These are phyloP conservation scores for Pycnomerus fuliginosus DNA, from an alignment of 2,888 invertebrate genomes.

Conservation along the genomic window DNA sequence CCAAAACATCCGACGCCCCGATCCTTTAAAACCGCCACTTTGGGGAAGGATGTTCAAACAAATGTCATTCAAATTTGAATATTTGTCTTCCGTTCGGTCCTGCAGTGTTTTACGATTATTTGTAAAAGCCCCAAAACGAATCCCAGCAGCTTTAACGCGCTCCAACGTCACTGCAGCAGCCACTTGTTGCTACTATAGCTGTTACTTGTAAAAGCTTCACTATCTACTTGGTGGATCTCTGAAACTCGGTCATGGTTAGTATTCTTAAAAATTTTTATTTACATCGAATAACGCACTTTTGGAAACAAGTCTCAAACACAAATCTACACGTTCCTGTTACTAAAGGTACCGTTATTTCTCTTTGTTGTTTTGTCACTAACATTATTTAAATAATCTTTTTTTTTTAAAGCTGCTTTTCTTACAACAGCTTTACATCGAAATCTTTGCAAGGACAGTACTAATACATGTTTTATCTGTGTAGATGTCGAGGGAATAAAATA, in stretches of 20 bases:
- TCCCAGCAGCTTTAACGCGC: conserved; percentile 28
- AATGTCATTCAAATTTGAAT: conserved; percentile 43
- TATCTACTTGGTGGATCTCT: conserved; percentile 40
- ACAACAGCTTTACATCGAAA: no score
- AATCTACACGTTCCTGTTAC: no score
- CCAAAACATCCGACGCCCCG: conserved; percentile 22
- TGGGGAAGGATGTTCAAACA: no score
- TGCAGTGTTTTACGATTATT: conserved; percentile 39
- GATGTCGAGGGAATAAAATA: conserved; percentile 97
- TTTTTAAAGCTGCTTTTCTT: no score
- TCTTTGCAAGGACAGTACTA: no score
- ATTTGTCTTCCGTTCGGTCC: conserved; percentile 47
- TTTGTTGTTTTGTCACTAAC: no score
- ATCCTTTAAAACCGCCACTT: no score
- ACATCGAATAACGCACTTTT: no score
- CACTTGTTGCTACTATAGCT: conserved; percentile 43
- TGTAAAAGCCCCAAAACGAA: conserved; percentile 20
- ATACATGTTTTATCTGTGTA: conserved; percentile 57
- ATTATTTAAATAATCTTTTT: no score
- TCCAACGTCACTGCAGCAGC: conserved; percentile 43
- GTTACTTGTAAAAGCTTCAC: conserved; percentile 33
- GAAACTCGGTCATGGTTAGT: conserved; percentile 42
- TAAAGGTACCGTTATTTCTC: no score
- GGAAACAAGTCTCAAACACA: no score
- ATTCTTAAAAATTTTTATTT: conserved; percentile 33